These are phyloP conservation scores for Arremon aurantiirostris DNA, from an alignment of 2,797 vertebrate genomes.

Conservation along the genomic window DNA sequence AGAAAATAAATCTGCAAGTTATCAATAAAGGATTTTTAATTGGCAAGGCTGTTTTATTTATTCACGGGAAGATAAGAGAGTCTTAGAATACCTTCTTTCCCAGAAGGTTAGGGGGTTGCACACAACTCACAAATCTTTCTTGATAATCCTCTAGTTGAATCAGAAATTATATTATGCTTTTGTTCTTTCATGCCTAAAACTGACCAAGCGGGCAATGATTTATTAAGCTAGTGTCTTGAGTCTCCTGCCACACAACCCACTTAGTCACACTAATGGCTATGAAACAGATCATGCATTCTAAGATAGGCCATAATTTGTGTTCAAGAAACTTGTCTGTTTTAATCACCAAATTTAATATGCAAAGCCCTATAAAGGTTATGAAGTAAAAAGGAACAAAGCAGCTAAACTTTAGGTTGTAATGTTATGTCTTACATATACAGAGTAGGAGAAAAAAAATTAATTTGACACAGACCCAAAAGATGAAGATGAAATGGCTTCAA, in stretches of 20 bases:
- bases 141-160: conserved; percentile 57
- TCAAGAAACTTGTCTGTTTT: conserved; percentile 66
- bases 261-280: conserved; percentile 54
- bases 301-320: conserved; percentile 55
- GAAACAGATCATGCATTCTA: conserved; percentile 64
- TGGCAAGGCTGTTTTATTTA: conserved; percentile 40
- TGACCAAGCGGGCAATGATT: conserved; percentile 57
- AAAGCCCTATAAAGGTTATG: conserved; percentile 51
- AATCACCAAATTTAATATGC: conserved; percentile 63
- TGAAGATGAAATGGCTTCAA: neutral
- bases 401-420: conserved; percentile 4
- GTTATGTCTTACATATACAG: neutral
- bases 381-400: conserved; percentile 40
- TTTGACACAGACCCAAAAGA: neutral
- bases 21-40: conserved; percentile 57
- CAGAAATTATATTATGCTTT: conserved; percentile 62
- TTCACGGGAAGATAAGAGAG: conserved; percentile 53
- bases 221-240: conserved; percentile 53
- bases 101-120: conserved; percentile 42
- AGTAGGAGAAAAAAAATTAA: neutral
- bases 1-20: conserved; percentile 50
- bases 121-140: conserved; percentile 65
- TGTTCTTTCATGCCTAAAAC: conserved; percentile 66
- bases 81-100: conserved; percentile 34
- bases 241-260: conserved; percentile 50